Evolutionary conservation across 2,888 invertebrate genomes (phyloP), one percentile per base, ranked within the genome.

Genomic region (Dichetophora obliterata): DNA sequence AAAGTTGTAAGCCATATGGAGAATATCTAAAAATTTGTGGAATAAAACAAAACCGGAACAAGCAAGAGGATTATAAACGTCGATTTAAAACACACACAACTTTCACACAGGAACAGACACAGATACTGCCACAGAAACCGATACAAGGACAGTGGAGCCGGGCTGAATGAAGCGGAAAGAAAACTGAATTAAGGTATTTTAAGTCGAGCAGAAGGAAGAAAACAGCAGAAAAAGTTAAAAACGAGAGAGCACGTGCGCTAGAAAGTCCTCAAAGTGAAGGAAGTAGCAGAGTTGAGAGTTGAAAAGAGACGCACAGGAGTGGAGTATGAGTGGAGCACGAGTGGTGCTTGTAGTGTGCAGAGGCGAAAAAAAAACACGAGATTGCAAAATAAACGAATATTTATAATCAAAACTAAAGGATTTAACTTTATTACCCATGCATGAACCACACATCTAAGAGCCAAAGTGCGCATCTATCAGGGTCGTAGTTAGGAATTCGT

Each of bases 371-470:
- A 43, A 1, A 11, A 9, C 37, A 48, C 11, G 43, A 66, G 63
- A 19, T 37, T 66, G 34, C 5, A 66, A 66, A 43, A 50, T 16
- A 34, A 34, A 52, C 31, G 5, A 27, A 69, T 24, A 69, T 24
- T 27, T 31, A 63, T 54, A 50, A 69, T 52, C 69, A 22, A 69
- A 54, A 22, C 31, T 65, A 59, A 16, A 37, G 43, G 59, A 66
- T 65, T 74, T 68, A 69, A 69, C 59, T 65, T 70, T 66, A 70
- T 65, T 71, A 57, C 27, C 19, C 54, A 34, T 48, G 73, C 43
- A 52, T 48, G 22, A 69, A 24, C 22, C 24, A 74, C 22, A 63
- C 27, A 54, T 24, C 5, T 43, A 48, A 31, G 52, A 11, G 24
- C 22, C 19, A 34, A 11, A 11, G 48, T n/a, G 43, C 48, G 52